phyloP scores from a whole-genome alignment of 2,797 vertebrate genomes.

The Choloepus didactylus region DNA sequence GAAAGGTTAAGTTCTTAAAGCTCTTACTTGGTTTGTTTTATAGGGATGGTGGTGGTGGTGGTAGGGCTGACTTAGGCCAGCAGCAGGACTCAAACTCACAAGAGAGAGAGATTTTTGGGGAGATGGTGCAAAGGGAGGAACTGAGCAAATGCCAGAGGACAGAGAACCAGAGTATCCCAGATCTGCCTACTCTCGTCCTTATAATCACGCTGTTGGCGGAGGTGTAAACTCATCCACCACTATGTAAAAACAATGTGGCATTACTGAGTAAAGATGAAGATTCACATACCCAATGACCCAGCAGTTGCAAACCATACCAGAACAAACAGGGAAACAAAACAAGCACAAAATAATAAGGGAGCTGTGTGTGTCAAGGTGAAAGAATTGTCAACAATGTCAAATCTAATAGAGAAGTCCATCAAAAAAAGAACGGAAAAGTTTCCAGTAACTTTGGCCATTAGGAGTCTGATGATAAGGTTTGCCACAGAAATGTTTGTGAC shows the following conservation, averaged over 20 bases:
- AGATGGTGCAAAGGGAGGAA: neutral
- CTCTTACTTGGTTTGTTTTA: neutral
- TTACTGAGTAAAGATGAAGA: conserved; percentile 57
- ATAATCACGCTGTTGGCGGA: neutral
- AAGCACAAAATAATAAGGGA: neutral
- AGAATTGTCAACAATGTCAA: neutral
- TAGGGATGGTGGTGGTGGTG: neutral
- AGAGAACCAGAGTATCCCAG: neutral
- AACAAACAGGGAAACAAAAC: conserved; percentile 15
- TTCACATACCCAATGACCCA: neutral
- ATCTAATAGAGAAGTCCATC: neutral
- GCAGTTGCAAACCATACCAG: neutral
- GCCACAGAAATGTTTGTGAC: neutral
- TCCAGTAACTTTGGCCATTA: neutral
- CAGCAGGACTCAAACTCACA: neutral
- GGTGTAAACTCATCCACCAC: neutral
- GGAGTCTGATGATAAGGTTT: neutral
- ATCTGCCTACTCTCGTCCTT: neutral
- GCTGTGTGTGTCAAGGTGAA: neutral
- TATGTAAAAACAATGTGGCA: neutral
- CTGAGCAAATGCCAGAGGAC: neutral
- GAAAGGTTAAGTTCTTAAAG: conserved; percentile 28
- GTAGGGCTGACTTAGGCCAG: neutral
- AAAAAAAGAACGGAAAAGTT: conserved; percentile 17
- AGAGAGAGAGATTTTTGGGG: conserved; percentile 1